These are phyloP conservation scores for Lanius collurio DNA, from an alignment of 2,113 vertebrate species.

Conservation along the genomic window DNA sequence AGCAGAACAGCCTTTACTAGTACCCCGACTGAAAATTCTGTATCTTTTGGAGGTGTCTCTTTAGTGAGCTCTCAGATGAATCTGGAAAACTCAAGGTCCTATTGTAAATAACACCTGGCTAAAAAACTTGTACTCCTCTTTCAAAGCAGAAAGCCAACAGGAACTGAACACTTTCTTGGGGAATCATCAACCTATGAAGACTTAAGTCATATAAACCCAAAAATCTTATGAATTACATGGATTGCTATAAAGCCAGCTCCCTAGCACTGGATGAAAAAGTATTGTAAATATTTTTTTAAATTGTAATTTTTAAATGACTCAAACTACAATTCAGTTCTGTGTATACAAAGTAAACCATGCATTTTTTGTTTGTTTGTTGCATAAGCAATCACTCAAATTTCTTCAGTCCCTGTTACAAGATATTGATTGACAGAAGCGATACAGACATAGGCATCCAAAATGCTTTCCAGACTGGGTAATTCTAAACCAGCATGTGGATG, in stretches of 20 bases:
- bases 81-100: background rate
- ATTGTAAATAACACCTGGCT: background rate
- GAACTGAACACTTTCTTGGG: background rate
- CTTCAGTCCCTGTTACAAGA: background rate
- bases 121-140: background rate
- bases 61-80: background rate
- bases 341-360: background rate
- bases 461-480: constrained; percentile 15
- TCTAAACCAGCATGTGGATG: background rate
- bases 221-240: background rate
- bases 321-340: background rate
- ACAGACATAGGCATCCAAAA: constrained; percentile 5
- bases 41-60: background rate
- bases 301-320: background rate
- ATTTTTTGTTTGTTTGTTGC: background rate
- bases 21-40: background rate
- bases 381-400: background rate
- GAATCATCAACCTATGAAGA: background rate
- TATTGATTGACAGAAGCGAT: constrained; percentile 11
- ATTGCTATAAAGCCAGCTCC: background rate
- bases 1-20: background rate
- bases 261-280: background rate
- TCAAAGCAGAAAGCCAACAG: background rate
- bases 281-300: background rate
- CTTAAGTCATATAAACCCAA: background rate